Evolutionary conservation across 92 coral and sea anemone genomes (phyloP).

Genomic region (Porites evermanni): DNA sequence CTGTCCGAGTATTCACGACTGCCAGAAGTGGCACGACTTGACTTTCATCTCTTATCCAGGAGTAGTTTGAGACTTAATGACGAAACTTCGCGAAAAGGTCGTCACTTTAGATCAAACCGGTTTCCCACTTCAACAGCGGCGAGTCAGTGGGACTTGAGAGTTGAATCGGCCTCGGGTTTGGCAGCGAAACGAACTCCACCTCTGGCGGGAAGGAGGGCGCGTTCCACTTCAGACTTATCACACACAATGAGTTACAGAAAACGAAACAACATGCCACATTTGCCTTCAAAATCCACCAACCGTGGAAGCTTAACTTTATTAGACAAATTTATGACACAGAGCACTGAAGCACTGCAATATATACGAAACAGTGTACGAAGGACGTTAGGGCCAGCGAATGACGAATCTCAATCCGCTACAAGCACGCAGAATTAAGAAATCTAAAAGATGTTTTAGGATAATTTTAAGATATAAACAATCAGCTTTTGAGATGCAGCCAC

Average conservation of each 20-base stretch:
- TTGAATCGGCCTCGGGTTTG: slow-evolving; percentile 57
- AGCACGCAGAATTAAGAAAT: not conserved
- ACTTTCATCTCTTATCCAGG: slow-evolving; percentile 66
- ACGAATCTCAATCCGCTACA: not conserved
- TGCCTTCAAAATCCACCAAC: slow-evolving; percentile 62
- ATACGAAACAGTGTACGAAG: slow-evolving; percentile 81
- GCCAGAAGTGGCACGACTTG: slow-evolving; percentile 88
- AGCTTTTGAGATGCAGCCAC: slow-evolving; percentile 11
- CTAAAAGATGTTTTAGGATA: not conserved
- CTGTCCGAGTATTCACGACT: slow-evolving; percentile 83
- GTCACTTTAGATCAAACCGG: slow-evolving; percentile 37
- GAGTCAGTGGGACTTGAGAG: slow-evolving; percentile 82
- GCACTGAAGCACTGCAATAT: slow-evolving; percentile 85
- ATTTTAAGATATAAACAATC: not conserved
- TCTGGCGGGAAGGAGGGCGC: slow-evolving; percentile 50
- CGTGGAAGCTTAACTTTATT: slow-evolving; percentile 56
- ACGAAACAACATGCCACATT: slow-evolving; percentile 56
- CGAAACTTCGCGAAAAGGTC: slow-evolving; percentile 33
- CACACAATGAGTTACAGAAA: slow-evolving; percentile 41
- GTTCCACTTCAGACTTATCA: slow-evolving; percentile 80
- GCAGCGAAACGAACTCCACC: slow-evolving; percentile 33
- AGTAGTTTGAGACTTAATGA: slow-evolving; percentile 51
- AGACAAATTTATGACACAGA: slow-evolving; percentile 84
- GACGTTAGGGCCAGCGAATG: slow-evolving; percentile 44
- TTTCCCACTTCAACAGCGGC: slow-evolving; percentile 74